These are phyloP conservation scores for Apocheima hispidaria DNA, from an alignment of 2,888 invertebrate genomes.

Conservation along the genomic window DNA sequence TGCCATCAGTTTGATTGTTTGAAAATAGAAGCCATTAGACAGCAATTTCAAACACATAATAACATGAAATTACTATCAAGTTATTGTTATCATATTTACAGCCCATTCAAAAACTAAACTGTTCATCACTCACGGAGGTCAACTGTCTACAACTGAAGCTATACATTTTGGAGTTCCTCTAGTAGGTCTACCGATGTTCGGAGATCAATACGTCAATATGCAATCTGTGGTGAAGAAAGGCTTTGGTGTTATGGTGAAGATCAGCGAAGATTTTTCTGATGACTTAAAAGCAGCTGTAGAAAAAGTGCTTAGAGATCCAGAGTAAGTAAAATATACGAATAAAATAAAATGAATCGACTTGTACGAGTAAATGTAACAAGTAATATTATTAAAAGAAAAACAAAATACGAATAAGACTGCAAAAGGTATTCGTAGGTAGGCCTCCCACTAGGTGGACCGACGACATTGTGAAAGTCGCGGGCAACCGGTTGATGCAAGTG, in stretches of 20 bases:
- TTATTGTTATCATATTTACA: slow-evolving; percentile 43
- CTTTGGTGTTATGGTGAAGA: slow-evolving; percentile 57
- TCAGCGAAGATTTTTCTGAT: slow-evolving; percentile 57
- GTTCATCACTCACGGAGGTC: slow-evolving; percentile 75
- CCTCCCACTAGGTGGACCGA: too few relatives aligned
- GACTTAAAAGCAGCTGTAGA: slow-evolving; percentile 56
- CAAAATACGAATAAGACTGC: too few relatives aligned
- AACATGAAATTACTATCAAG: too few relatives aligned
- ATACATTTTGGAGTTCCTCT: slow-evolving; percentile 72
- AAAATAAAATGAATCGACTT: too few relatives aligned
- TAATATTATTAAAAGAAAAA: too few relatives aligned
- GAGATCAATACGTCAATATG: slow-evolving; percentile 71
- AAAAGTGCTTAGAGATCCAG: slow-evolving; percentile 55
- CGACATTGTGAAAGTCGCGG: too few relatives aligned
- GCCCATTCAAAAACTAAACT: slow-evolving; percentile 66
- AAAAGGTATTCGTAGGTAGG: too few relatives aligned
- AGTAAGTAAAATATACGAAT: slow-evolving; percentile 42
- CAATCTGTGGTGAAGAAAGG: slow-evolving; percentile 59
- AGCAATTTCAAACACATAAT: too few relatives aligned
- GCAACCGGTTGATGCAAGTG: too few relatives aligned
- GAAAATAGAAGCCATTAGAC: too few relatives aligned
- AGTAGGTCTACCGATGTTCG: slow-evolving; percentile 67
- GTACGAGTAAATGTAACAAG: too few relatives aligned
- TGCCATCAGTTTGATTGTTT: too few relatives aligned
- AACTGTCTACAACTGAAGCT: slow-evolving; percentile 69